phyloP scores from a whole-genome alignment of 2,888 invertebrate genomes.

The Lasioglossum pauxillum region DNA sequence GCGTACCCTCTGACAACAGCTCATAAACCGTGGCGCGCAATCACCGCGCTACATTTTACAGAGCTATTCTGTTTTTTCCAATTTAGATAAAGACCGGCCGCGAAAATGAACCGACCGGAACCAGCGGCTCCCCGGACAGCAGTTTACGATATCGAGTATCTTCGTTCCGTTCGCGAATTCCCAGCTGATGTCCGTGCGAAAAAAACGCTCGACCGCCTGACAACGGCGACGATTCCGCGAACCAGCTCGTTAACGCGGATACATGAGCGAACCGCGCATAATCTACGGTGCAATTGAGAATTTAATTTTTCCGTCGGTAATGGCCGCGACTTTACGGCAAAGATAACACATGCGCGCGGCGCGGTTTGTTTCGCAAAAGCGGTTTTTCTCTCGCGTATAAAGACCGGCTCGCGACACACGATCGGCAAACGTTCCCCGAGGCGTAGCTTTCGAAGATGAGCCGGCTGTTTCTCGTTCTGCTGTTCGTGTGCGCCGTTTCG shows the following conservation, averaged over 20 bases:
- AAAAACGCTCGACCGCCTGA: neutral
- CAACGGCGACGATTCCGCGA: conserved; percentile 1
- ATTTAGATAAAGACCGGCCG: conserved; percentile 73
- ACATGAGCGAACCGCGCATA: conserved; percentile 1
- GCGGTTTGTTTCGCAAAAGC: neutral
- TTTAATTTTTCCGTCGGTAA: conserved; percentile 20
- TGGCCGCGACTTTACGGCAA: conserved; percentile 16
- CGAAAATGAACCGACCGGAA: conserved; percentile 42
- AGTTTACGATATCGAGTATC: conserved; percentile 10
- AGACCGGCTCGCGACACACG: neutral
- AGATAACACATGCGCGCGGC: conserved; percentile 54
- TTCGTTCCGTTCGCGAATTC: neutral
- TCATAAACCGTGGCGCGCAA: conserved; percentile 41
- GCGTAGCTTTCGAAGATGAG: conserved; percentile 46
- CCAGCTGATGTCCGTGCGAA: neutral
- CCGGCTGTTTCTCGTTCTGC: conserved; percentile 51
- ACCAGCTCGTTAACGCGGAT: conserved; percentile 18
- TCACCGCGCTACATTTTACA: conserved; percentile 56
- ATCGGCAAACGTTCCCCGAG: neutral
- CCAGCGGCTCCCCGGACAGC: neutral
- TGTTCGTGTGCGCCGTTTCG: conserved; percentile 59
- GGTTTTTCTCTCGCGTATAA: neutral
- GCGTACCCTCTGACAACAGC: conserved; percentile 11
- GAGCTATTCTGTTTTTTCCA: conserved; percentile 63
- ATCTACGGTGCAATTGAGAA: conserved; percentile 13